Base-by-base conservation (phyloP, 2,888 invertebrate species). In the Ochropacha duplaris region DNA sequence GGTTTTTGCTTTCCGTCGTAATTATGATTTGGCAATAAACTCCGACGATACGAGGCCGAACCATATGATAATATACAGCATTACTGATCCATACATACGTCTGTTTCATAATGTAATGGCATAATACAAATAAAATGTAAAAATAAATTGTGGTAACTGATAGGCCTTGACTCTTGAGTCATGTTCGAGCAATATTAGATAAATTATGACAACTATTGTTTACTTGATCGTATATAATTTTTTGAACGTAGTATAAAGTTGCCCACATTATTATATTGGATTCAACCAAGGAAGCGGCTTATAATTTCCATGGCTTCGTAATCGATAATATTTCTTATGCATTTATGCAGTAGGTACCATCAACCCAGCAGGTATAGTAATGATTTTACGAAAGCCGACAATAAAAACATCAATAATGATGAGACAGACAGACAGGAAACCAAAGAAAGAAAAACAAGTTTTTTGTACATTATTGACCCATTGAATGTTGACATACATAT, bases 401-500 rank as follows among this genome's bases (percentile, higher is more conserved):
- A n/a, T 8, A 44, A 44, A 16, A 36, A 0, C 9, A 28, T 28
- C 16, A 6, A 39, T 39, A 39, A 44, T 19, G 19, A 44, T 19
- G 44, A 44, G 44, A 9, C 19, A 44, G 60, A 61, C 62, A 64
- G 64, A 71, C 73, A 79, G 71, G 63, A 67, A 69, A 65, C 61
- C 61, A 56, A 50, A 58, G 57, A 71, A 58, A 68, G 71, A 61
- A 61, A 71, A 81, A 83, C 82, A 78, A 62, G 81, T 81, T 81
- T n/a, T 76, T 61, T 62, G 66, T 69, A 62, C 72, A 74, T 74
- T 77, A 72, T 66, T 60, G 68, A 59, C 66, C 65, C 73, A 67
- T 74, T 74, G 70, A 70, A 62, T 71, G 74, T 72, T 81, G 79
- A 79, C 82, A 81, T 66, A 82, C 68, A 71, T 71, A 65, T 63